These are phyloP conservation scores for Elaphurus davidianus DNA, from an alignment of 2,113 vertebrate species.

Conservation along the genomic window DNA sequence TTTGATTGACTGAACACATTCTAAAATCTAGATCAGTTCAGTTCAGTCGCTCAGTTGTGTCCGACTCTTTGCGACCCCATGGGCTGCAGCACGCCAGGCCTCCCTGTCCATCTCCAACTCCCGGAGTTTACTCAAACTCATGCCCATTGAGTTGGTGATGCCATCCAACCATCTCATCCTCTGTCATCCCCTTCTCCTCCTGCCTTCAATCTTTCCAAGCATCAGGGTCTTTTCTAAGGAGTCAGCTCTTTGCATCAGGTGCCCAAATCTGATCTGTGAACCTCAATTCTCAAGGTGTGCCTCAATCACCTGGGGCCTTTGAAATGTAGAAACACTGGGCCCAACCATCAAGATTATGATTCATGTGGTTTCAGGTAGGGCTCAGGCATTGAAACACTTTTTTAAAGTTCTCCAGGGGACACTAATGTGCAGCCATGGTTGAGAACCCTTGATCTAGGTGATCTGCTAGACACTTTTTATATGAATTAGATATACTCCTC, in stretches of 20 bases:
- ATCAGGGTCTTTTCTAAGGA: neutral
- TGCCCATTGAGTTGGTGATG: neutral
- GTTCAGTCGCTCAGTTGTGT: neutral
- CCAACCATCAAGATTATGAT: neutral
- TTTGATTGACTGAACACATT: neutral
- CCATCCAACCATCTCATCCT: neutral
- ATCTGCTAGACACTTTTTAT: neutral
- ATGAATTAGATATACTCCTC: neutral
- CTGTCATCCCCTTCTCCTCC: neutral
- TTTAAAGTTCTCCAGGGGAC: neutral
- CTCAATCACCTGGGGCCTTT: neutral
- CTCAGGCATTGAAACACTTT: neutral
- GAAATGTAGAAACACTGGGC: neutral
- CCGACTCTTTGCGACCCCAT: neutral
- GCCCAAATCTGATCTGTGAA: neutral
- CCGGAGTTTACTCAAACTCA: neutral
- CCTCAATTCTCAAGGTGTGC: neutral
- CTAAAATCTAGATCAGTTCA: neutral
- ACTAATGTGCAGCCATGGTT: neutral
- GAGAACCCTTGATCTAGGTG: neutral
- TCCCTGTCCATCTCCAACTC: neutral
- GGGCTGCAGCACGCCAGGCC: fast-evolving
- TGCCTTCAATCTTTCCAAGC: neutral
- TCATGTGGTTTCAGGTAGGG: neutral
- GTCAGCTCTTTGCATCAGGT: neutral